phyloP scores from a whole-genome alignment of 2,888 invertebrate species.

The Toxonevra muliebris region DNA sequence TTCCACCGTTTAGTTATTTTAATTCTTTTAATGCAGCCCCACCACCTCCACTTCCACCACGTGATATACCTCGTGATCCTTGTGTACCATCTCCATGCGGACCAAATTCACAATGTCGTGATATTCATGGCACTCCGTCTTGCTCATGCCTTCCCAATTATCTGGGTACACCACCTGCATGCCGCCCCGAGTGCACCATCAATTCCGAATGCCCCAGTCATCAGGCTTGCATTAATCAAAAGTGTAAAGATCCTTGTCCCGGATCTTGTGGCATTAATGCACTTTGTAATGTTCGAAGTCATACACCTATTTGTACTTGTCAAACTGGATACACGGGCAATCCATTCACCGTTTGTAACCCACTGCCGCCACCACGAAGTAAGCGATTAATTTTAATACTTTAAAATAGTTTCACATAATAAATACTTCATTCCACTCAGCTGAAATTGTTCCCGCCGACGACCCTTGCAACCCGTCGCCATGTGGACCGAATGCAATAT shows the following conservation, averaged over 20 bases:
- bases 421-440: slow-evolving; percentile 34
- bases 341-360: slow-evolving; percentile 70
- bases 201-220: slow-evolving; percentile 76
- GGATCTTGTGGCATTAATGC: slow-evolving; percentile 74
- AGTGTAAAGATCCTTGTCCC: slow-evolving; percentile 76
- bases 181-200: slow-evolving; percentile 80
- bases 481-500: slow-evolving; percentile 78
- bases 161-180: slow-evolving; percentile 77
- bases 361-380: slow-evolving; percentile 64
- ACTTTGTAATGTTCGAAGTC: slow-evolving; percentile 73
- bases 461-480: slow-evolving; percentile 77
- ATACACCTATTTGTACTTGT: slow-evolving; percentile 76
- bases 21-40: slow-evolving; percentile 20
- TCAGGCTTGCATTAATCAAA: slow-evolving; percentile 78
- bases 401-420: not conserved
- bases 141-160: slow-evolving; percentile 78
- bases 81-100: slow-evolving; percentile 81
- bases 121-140: slow-evolving; percentile 67
- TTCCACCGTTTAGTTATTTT: not conserved
- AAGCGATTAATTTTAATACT: slow-evolving; percentile 41
- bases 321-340: slow-evolving; percentile 71
- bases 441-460: slow-evolving; percentile 49
- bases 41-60: slow-evolving; percentile 50
- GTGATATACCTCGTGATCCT: slow-evolving; percentile 67
- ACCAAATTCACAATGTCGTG: slow-evolving; percentile 74